phyloP scores from a whole-genome alignment of 1,140 invertebrate species.

The Sweltsa coloradensis region DNA sequence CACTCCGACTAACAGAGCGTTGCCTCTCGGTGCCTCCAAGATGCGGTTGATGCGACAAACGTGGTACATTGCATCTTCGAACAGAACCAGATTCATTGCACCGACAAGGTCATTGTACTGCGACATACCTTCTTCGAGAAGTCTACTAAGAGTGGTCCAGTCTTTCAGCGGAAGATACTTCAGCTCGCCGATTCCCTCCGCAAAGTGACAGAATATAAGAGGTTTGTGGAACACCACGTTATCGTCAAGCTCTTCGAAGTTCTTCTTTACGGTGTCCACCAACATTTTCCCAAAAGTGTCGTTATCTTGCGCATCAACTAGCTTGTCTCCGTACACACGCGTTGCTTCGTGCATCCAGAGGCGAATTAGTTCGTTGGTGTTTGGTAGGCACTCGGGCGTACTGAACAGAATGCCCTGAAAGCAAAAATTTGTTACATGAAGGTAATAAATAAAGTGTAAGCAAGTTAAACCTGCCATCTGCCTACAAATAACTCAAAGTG shows the following conservation, averaged over 20 bases:
- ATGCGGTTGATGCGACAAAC: slow-evolving; percentile 84
- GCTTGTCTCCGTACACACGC: slow-evolving; percentile 82
- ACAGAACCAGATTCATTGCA: slow-evolving; percentile 89
- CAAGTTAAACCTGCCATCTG: no score
- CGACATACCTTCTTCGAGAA: slow-evolving; percentile 63
- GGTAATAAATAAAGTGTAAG: no score
- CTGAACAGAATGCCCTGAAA: slow-evolving; percentile 77
- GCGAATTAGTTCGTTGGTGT: slow-evolving; percentile 53
- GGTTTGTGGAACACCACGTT: slow-evolving; percentile 51
- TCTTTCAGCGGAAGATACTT: slow-evolving; percentile 74
- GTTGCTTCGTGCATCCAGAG: slow-evolving; percentile 84
- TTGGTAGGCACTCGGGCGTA: slow-evolving; percentile 61
- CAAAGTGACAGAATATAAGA: slow-evolving; percentile 81
- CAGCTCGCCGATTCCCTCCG: slow-evolving; percentile 77
- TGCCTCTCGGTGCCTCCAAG: slow-evolving; percentile 78
- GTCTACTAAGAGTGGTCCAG: slow-evolving; percentile 58
- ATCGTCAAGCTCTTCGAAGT: slow-evolving; percentile 47
- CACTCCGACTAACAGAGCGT: slow-evolving; percentile 84
- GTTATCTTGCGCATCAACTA: slow-evolving; percentile 56
- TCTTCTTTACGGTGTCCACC: slow-evolving; percentile 66
- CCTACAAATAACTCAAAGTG: no score
- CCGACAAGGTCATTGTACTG: slow-evolving; percentile 75
- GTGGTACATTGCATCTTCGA: slow-evolving; percentile 90
- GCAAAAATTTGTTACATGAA: no score
- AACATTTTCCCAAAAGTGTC: slow-evolving; percentile 61